phyloP scores from a whole-genome alignment of 2,797 vertebrate genomes.

The Podargus strigoides region DNA sequence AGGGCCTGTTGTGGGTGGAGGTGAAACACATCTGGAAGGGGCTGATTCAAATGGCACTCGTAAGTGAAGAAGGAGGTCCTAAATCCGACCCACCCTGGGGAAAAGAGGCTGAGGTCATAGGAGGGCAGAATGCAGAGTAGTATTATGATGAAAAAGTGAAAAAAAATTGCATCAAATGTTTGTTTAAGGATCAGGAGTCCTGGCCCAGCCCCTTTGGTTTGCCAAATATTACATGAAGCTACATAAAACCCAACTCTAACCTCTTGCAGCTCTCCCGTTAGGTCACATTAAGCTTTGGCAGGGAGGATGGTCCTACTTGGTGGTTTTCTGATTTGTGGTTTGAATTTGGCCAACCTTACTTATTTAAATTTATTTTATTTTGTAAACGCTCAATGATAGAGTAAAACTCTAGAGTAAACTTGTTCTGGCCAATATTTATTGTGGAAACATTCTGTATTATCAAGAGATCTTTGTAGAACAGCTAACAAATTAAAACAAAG shows the following conservation, averaged over 20 bases:
- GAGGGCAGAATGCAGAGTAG: slow-evolving; percentile 71
- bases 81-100: slow-evolving; percentile 49
- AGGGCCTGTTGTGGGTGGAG: slow-evolving; percentile 61
- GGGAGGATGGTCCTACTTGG: slow-evolving; percentile 68
- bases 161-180: slow-evolving; percentile 74
- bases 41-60: slow-evolving; percentile 57
- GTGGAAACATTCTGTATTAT: slow-evolving; percentile 75
- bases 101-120: slow-evolving; percentile 66
- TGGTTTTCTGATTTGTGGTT: slow-evolving; percentile 82
- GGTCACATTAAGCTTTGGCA: slow-evolving; percentile 79
- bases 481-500: slow-evolving; percentile 67
- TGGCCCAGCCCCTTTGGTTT: slow-evolving; percentile 66
- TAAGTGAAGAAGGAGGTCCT: slow-evolving; percentile 64
- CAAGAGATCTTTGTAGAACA: slow-evolving; percentile 71
- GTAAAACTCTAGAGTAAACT: slow-evolving; percentile 74
- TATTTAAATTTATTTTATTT: slow-evolving; percentile 79
- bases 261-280: slow-evolving; percentile 75
- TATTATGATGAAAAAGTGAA: slow-evolving; percentile 69
- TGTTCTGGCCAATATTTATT: slow-evolving; percentile 71
- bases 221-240: slow-evolving; percentile 76
- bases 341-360: slow-evolving; percentile 74
- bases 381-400: slow-evolving; percentile 73
- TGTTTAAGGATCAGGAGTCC: slow-evolving; percentile 74
- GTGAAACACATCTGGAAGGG: slow-evolving; percentile 67
- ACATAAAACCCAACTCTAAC: slow-evolving; percentile 75